phyloP scores from a whole-genome alignment of 2,888 invertebrate genomes.

The Stenolophus ochropezus region DNA sequence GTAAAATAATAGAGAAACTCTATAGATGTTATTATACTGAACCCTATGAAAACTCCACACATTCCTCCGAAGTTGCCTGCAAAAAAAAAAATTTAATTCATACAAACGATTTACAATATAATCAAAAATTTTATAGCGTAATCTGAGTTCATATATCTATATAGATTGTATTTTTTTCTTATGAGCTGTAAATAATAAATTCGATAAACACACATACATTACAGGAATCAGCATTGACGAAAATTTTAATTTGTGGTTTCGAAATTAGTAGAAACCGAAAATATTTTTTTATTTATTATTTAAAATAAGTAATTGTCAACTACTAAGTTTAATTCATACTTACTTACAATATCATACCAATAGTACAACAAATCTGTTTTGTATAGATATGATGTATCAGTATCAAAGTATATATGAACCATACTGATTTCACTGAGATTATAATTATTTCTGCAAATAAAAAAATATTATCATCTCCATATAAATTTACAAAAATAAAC shows the following conservation, averaged over 20 bases:
- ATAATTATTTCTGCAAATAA: background rate
- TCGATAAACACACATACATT: too few species aligned
- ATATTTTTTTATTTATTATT: background rate
- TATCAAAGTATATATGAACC: conserved; percentile 43
- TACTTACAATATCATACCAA: conserved; percentile 52
- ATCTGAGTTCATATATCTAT: background rate
- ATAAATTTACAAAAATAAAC: background rate
- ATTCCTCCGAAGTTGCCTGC: conserved; percentile 49
- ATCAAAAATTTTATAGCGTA: too few species aligned
- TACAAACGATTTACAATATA: too few species aligned
- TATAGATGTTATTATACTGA: conserved; percentile 34
- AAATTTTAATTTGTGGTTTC: background rate
- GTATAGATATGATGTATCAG: background rate
- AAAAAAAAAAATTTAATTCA: background rate
- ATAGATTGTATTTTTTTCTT: too few species aligned
- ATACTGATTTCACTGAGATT: conserved; percentile 22
- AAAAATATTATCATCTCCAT: background rate
- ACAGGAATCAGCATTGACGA: too few species aligned
- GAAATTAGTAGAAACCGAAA: too few species aligned
- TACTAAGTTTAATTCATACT: background rate
- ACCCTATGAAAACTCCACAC: conserved; percentile 34
- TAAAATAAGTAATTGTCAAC: too few species aligned
- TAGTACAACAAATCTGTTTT: conserved; percentile 45
- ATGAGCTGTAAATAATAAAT: too few species aligned
- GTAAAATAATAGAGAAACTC: conserved; percentile 37